Evolutionary conservation across 2,797 vertebrate genomes (phyloP), one percentile per base, ranked within the genome.

Genomic region (Enteromius radiatus): DNA sequence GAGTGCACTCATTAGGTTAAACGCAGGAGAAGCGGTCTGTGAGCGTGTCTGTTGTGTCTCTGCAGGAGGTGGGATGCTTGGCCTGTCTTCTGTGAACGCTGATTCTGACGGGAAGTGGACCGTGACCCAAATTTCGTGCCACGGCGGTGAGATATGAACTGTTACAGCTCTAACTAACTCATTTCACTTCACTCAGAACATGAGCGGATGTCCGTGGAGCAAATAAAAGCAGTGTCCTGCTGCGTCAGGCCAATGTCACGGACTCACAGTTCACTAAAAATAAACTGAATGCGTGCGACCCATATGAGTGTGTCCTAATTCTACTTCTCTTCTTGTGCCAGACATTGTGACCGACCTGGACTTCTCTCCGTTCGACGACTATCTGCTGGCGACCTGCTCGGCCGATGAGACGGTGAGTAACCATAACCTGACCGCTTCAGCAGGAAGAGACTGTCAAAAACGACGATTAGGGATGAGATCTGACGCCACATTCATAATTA

Each of bases 291-390:
- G 31, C 31, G 4, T 28, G 10, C 26, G 56, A 63, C 59, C 71
- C 17, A n/a, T 26, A 67, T 67, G 59, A 79, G 7, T 75, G n/a
- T 75, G 70, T 74, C 69, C 59, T 61, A 5, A 47, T 47, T 56
- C 28, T 26, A 3, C 31, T 21, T 21, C 31, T 41, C 68, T 45
- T 15, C 33, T 49, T 43, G n/a, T 67, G 56, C 77, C 90, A 99
- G 98, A 97, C 89, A 89, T 95, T 84, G 91, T 99, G 90, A 97
- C 95, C 0, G 97, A 99, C 88, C 94, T 99, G 91, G 97, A 97
- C 91, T 99, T 99, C 86, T 99, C 97, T 0, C 97, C 97, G 2
- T 99, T 99, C 5, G 97, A 99, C 78, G 96, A 97, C 74, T 86
- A 91, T 84, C 93, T 99, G 63, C 90, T 99, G 93, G 97, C 94